phyloP scores from a whole-genome alignment of 2,888 invertebrate genomes.

The Thymelicus sylvestris region DNA sequence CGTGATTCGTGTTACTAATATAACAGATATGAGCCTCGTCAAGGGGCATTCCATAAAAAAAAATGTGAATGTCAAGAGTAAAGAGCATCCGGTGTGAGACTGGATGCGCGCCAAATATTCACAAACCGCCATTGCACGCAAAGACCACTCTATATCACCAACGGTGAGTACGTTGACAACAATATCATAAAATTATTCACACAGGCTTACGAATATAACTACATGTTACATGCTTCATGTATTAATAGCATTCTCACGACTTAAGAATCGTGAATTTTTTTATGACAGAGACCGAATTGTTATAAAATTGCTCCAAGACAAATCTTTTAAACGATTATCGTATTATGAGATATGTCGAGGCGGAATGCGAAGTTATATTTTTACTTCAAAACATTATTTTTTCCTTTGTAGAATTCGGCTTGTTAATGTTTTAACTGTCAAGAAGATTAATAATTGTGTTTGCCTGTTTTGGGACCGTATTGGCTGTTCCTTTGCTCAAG shows the following conservation, averaged over 20 bases:
- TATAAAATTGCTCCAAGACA: slow-evolving; percentile 1
- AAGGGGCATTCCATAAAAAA: slow-evolving; percentile 39
- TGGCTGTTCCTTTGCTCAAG: too few relatives aligned
- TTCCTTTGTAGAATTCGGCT: too few relatives aligned
- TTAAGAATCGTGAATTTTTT: neutral
- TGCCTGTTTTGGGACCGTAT: neutral
- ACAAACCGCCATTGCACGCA: slow-evolving; percentile 45
- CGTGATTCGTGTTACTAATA: neutral
- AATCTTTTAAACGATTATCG: slow-evolving; percentile 1
- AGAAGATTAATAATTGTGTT: neutral
- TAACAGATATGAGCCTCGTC: slow-evolving; percentile 12
- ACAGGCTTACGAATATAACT: neutral
- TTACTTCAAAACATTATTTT: too few relatives aligned
- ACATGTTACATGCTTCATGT: neutral
- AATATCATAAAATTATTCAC: slow-evolving; percentile 4
- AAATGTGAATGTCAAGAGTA: slow-evolving; percentile 42
- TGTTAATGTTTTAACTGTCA: neutral
- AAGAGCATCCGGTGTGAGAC: slow-evolving; percentile 44
- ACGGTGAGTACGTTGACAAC: neutral
- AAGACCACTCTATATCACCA: slow-evolving; percentile 20
- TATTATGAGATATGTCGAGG: neutral
- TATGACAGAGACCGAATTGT: neutral
- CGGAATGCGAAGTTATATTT: neutral
- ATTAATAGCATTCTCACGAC: neutral
- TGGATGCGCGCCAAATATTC: slow-evolving; percentile 55